These are phyloP conservation scores for Phaonia tiefii DNA, from an alignment of 2,888 invertebrate genomes.

Conservation along the genomic window DNA sequence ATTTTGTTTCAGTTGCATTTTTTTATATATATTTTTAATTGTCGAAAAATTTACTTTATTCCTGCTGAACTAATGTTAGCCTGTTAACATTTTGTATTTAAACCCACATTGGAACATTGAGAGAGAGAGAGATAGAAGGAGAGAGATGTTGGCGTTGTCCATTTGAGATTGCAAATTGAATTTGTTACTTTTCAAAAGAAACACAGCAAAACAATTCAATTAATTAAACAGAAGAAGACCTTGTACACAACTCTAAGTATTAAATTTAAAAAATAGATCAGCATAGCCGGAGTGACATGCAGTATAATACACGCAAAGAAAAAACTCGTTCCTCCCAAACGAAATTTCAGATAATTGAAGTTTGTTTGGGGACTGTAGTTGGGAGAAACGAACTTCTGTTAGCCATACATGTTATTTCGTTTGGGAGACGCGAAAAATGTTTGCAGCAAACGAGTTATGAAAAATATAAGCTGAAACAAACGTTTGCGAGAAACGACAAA, in stretches of 20 bases:
- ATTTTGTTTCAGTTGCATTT: neutral
- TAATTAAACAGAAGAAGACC: constrained; percentile 62
- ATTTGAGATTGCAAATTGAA: constrained; percentile 56
- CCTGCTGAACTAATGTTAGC: neutral
- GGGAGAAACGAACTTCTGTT: no score
- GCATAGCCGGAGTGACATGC: no score
- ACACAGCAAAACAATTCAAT: constrained; percentile 55
- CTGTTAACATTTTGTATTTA: neutral
- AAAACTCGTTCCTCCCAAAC: no score
- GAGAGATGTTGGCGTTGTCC: neutral
- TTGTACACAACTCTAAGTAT: neutral
- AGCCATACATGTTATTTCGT: no score
- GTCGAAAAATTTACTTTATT: no score
- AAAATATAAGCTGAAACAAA: no score
- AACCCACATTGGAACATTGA: neutral
- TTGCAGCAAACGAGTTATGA: no score
- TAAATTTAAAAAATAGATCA: constrained; percentile 16
- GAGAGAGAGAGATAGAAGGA: neutral
- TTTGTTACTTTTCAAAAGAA: constrained; percentile 52
- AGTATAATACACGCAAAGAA: no score
- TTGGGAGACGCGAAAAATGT: no score
- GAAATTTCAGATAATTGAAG: no score
- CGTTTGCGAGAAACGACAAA: no score
- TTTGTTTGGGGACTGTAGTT: no score
- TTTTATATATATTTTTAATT: neutral